Base-by-base conservation (phyloP, 2,888 invertebrate genomes). In the Clanis bilineata region DNA sequence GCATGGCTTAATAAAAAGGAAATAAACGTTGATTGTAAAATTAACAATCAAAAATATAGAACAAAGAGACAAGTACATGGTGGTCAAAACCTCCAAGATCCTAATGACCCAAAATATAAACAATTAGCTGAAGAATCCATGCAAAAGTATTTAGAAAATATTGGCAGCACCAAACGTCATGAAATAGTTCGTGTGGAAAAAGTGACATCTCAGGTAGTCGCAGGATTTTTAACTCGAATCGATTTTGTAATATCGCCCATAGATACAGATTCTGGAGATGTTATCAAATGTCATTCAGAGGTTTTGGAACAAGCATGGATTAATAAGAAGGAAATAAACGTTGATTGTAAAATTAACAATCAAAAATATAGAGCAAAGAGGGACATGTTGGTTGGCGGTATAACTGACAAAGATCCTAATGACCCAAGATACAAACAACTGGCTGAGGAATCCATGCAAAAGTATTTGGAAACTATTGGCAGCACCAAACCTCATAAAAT, bases 291-390 rank as follows among this genome's bases (percentile, higher is more conserved):
- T 65, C 63, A 80, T 32, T 83, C 94, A 23, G 67, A 79, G 38
- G 85, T 94, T 38, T 95, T 94, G 94, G 92, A 94, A 22, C 88
- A 85, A n/a, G n/a, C n/a, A n/a, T n/a, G n/a, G n/a, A n/a, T n/a
- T n/a, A n/a, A n/a, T n/a, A n/a, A n/a, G n/a, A 76, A 70, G 62
- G 61, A 70, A 36, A 72, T 74, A 28, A 60, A 63, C 61, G 74
- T 76, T n/a, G 66, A 67, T n/a, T 77, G 81, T 65, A 38, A 66
- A 21, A 41, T 60, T 3, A 61, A 67, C 38, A 56, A 64, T 21
- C 22, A 61, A n/a, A 57, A 63, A 5, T 10, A 38, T 4, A 69
- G 66, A 63, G 25, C 1, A 0, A 71, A 71, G 59, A 59, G 67
- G 56, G 18, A 25, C 0, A 0, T 58, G 28, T 21, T 23, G 2